phyloP scores from a whole-genome alignment of 2,113 vertebrate genomes.

The Alligator mississippiensis region DNA sequence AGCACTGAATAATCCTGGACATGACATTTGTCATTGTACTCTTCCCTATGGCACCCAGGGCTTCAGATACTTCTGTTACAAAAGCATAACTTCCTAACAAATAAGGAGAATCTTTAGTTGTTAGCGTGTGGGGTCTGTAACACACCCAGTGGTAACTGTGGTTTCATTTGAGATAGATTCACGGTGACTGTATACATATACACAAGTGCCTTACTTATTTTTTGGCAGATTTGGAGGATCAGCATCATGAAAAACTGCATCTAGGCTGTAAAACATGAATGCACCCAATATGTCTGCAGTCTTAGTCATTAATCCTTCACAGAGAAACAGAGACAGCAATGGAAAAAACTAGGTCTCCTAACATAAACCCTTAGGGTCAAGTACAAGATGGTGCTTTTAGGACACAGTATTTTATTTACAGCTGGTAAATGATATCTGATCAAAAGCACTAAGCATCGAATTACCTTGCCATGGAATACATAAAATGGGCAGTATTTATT shows the following conservation, averaged over 20 bases:
- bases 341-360: background rate
- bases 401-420: background rate
- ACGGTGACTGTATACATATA: background rate
- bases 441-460: background rate
- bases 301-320: background rate
- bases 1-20: rapidly evolving
- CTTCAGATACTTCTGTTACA: background rate
- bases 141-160: background rate
- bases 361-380: background rate
- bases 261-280: background rate
- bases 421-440: background rate
- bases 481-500: background rate
- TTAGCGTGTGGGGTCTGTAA: background rate
- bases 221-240: background rate
- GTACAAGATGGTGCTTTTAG: background rate
- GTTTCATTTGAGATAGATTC: background rate
- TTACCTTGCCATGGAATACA: background rate
- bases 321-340: background rate
- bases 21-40: background rate
- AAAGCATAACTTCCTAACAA: background rate
- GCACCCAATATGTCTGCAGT: background rate
- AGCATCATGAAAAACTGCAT: background rate
- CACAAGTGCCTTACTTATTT: background rate
- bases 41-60: background rate
- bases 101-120: background rate